A percentile compares a stretch with the other conserved stretches of the same genome.
These are phyloP conservation scores for Scaptomyza reducta DNA, from an alignment of 2,888 invertebrate genomes.

Conservation along the genomic window DNA sequence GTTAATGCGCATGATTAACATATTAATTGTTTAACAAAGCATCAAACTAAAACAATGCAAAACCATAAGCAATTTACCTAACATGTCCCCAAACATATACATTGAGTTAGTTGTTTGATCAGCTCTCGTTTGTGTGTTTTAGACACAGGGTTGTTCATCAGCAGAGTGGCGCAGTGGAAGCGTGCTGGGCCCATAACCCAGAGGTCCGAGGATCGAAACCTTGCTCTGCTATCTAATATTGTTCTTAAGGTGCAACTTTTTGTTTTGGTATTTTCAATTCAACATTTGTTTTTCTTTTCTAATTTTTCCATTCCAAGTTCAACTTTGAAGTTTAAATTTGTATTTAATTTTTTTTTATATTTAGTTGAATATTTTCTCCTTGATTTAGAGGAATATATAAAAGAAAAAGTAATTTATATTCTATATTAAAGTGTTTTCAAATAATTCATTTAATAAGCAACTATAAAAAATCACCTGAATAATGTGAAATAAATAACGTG, in stretches of 20 bases:
- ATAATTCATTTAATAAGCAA: not conserved
- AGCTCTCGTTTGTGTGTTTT: not conserved
- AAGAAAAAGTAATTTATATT: no score
- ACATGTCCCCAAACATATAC: not conserved
- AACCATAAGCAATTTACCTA: slow-evolving; percentile 1
- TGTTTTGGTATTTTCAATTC: not conserved
- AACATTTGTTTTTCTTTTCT: not conserved
- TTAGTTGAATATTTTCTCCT: no score
- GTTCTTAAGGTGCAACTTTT: not conserved
- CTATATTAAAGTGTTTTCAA: no score
- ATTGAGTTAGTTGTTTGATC: slow-evolving; percentile 1
- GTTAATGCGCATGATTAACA: slow-evolving; percentile 25
- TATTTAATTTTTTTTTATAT: not conserved
- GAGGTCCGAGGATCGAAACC: slow-evolving; percentile 66
- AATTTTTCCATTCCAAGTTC: not conserved
- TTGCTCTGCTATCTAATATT: slow-evolving; percentile 47
- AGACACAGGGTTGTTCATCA: not conserved
- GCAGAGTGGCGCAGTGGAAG: slow-evolving; percentile 64
- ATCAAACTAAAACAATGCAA: slow-evolving; percentile 8
- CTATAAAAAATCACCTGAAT: not conserved
- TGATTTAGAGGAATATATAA: no score
- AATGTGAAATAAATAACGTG: not conserved
- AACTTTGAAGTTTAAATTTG: not conserved
- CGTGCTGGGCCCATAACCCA: slow-evolving; percentile 66
- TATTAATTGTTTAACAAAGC: slow-evolving; percentile 25